Conservation (phyloP, 2,113 vertebrate genomes). For the Crotalus helleri region DNA sequence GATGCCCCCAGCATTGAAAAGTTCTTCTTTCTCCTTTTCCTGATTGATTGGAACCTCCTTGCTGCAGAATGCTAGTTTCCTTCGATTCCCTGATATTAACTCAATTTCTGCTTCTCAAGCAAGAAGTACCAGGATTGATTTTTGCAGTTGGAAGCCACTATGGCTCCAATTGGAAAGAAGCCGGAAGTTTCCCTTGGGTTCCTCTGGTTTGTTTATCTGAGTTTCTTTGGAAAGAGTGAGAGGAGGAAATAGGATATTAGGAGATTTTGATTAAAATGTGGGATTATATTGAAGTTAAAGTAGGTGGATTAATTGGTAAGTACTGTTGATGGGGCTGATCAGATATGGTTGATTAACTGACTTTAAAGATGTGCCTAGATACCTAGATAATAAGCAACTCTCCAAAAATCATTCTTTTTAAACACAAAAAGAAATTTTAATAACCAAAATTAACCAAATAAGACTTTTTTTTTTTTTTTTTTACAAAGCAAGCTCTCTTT, state of each 20-base stretch:
- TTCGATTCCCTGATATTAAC: not conserved
- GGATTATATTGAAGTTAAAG: not conserved
- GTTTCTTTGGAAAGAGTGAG: not conserved
- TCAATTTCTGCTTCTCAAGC: not conserved
- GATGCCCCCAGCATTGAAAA: not conserved
- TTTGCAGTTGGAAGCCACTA: not conserved
- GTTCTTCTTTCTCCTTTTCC: not conserved
- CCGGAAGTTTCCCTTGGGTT: not conserved
- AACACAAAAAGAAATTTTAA: not conserved
- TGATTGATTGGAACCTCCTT: not conserved
- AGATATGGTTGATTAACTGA: not conserved
- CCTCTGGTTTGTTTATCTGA: not conserved
- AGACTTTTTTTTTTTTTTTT: not conserved
- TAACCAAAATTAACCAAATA: not conserved
- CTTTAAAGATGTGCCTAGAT: not conserved
- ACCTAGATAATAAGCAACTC: not conserved
- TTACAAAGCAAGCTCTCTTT: not conserved
- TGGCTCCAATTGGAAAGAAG: not conserved
- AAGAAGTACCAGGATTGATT: not conserved
- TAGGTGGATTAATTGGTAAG: not conserved
- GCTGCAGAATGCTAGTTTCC: not conserved
- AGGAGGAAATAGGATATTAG: not conserved
- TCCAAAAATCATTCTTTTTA: not conserved
- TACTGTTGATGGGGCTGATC: too few species aligned
- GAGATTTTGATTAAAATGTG: not conserved